Percentiles rank a stretch among this genome's conserved stretches.
These are phyloP conservation scores for Python bivittatus DNA, from an alignment of 2,113 vertebrate species.

Conservation along the genomic window DNA sequence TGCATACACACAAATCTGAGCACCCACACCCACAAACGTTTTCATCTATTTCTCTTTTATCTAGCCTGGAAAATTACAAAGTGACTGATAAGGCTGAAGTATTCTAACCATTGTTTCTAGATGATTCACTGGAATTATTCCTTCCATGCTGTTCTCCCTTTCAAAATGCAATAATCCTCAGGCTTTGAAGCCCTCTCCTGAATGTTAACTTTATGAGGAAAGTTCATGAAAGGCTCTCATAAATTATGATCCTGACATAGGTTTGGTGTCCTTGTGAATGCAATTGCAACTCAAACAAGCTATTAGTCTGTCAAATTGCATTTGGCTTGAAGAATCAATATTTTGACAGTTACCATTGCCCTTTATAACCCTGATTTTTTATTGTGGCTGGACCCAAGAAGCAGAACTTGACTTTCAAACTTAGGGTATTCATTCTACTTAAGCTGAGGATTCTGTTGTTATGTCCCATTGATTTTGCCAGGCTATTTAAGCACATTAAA, in stretches of 20 bases:
- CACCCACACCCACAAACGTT: background rate
- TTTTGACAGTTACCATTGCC: slow-evolving; percentile 21
- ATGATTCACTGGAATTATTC: background rate
- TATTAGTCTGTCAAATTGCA: background rate
- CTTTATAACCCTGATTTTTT: slow-evolving; percentile 3
- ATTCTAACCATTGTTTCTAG: background rate
- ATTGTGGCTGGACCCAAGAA: background rate
- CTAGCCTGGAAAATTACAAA: background rate
- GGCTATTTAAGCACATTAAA: background rate
- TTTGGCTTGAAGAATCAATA: background rate
- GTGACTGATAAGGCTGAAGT: background rate
- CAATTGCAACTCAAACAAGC: slow-evolving; percentile 15
- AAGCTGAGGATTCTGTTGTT: background rate
- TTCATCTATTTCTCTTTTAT: background rate
- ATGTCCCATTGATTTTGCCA: background rate
- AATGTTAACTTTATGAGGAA: background rate
- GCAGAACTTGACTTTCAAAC: background rate
- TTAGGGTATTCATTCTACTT: background rate
- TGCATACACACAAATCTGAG: background rate
- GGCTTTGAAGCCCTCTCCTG: slow-evolving; percentile 14
- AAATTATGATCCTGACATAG: slow-evolving; percentile 21
- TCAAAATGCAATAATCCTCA: background rate
- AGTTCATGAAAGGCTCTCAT: slow-evolving; percentile 28
- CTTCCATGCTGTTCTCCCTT: background rate
- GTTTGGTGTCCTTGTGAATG: slow-evolving; percentile 26